Evolutionary conservation across 2,797 vertebrate genomes (phyloP).

Genomic region (Aldrovandia affinis): DNA sequence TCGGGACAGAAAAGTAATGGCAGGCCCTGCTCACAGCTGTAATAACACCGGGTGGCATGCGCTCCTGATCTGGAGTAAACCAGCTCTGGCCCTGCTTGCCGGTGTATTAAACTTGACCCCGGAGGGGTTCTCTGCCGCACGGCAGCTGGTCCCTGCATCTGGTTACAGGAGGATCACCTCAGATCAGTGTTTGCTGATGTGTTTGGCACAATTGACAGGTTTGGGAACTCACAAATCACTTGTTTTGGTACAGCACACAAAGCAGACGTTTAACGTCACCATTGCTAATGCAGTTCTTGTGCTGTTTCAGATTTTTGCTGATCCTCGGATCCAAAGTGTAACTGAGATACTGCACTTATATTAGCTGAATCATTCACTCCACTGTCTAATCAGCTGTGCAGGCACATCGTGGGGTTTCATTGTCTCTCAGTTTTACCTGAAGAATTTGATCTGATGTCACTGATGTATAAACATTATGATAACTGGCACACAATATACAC

Average conservation of each 20-base stretch:
- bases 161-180: neutral
- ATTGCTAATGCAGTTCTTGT: neutral
- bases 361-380: neutral
- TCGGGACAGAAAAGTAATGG: neutral
- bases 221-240: neutral
- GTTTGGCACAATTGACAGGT: too few species aligned
- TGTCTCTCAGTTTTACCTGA: neutral
- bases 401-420: neutral
- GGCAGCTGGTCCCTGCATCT: neutral
- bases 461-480: neutral
- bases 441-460: neutral
- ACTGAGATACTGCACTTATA: neutral
- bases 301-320: neutral
- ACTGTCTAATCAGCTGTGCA: neutral
- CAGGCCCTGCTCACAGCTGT: neutral
- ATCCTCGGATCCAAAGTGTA: neutral
- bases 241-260: neutral
- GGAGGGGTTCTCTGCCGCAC: neutral
- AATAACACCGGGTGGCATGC: neutral
- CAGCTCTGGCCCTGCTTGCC: neutral
- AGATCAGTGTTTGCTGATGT: neutral
- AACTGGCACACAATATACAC: neutral
- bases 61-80: neutral
- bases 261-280: constrained; percentile 5
- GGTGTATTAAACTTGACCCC: neutral